phyloP scores from a whole-genome alignment of 2,888 invertebrate genomes.

The Thera obeliscata region DNA sequence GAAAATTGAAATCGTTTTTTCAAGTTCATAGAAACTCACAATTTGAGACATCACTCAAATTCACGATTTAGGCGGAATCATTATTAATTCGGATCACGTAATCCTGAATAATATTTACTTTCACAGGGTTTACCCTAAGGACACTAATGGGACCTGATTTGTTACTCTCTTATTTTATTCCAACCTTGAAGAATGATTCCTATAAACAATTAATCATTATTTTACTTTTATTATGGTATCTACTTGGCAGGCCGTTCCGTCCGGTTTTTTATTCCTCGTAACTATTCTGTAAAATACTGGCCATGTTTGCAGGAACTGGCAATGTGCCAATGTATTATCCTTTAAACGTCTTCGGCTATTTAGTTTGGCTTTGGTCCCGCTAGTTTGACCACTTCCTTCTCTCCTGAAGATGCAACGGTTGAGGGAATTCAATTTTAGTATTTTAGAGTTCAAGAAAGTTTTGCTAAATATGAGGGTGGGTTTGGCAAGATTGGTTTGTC shows the following conservation, averaged over 20 bases:
- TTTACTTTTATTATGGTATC: conserved; percentile 10
- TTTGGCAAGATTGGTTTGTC: conserved; percentile 2
- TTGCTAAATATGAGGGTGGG: conserved; percentile 3
- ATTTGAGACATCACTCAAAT: background rate
- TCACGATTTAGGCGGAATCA: background rate
- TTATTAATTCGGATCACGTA: background rate
- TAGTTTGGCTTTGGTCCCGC: conserved; percentile 44
- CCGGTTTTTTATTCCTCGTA: conserved; percentile 25
- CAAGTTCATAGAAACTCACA: background rate
- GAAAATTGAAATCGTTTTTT: background rate
- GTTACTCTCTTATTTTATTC: conserved; percentile 1
- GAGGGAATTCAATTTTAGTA: conserved; percentile 28
- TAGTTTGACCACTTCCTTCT: conserved; percentile 36
- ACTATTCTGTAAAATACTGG: conserved; percentile 32
- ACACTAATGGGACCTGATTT: conserved; percentile 4
- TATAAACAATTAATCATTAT: background rate
- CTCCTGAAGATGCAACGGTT: conserved; percentile 22
- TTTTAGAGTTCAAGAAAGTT: conserved; percentile 18
- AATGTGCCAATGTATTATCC: conserved; percentile 43
- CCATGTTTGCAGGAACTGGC: conserved; percentile 36
- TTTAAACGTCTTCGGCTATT: conserved; percentile 44
- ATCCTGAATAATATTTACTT: conserved; percentile 1
- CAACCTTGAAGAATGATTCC: background rate
- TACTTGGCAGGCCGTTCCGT: conserved; percentile 19
- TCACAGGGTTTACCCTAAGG: background rate